Evolutionary conservation across 2,797 vertebrate genomes (phyloP), one percentile per base, ranked within the genome.

Genomic region (Gambusia yucatana): DNA sequence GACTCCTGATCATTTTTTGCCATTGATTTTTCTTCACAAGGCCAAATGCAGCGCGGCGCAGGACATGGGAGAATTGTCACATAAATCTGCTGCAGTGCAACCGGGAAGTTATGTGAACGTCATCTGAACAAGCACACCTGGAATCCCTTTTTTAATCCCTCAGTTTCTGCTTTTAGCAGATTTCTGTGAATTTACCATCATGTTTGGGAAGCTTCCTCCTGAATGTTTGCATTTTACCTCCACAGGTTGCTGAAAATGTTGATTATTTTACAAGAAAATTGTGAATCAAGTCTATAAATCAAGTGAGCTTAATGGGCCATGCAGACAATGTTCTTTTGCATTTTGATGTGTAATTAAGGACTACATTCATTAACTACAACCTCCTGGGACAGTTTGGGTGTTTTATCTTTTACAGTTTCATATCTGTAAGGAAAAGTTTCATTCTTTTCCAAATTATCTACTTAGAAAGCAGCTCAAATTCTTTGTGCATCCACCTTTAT

Each of bases 11-110:
- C 84, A 87, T 91, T 93, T 52, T 89, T 78, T 83, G 73, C 44
- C 77, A 93, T 95, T 71, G 91, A 94, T 93, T 92, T 92, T 50
- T 67, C 47, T 47, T 72, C 87, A 84, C 88, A 90, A 91, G 92
- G 91, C 92, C 90, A 81, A 93, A 91, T 75, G 81, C 82, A 84
- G 79, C 83, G 22, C 75, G 22, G 79, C 77, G 75, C 82, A 81
- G 73, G 47, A 13, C 72, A 4, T 72, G 83, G 89, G 77, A 2
- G 86, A 91, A 92, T 82, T 63, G 77, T 76, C 78, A 46, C 59
- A 92, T 92, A 89, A 94, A 92, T 92, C 90, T 70, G 78, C 75
- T 3, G 76, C 46, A 82, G 91, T 84, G 39, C 82, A 28, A 46
- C 55, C 80, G 50, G 70, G 63, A 77, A 14, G 47, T 41, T 17